Evolutionary conservation across 2,797 vertebrate genomes (phyloP), one percentile per base, ranked within the genome.

Genomic region (Sandelia bainsii): DNA sequence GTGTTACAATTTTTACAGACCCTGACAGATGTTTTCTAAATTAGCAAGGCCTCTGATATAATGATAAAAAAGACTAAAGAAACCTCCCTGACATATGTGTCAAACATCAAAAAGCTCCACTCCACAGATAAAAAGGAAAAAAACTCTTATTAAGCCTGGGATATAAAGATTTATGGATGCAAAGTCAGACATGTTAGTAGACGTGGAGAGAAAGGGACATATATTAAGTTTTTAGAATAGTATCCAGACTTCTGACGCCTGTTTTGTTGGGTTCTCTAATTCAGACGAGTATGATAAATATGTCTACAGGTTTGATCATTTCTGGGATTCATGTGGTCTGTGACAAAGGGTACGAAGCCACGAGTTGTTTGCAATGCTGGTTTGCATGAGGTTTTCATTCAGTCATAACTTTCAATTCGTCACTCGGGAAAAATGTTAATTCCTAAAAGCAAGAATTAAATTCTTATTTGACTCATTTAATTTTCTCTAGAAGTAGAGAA

Each of bases 1-100:
- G 65, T 65, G 77, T 70, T 54, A 61, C 49, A 23, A 25, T 37
- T 3, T 42, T 49, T 32, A 9, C 44, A 59, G 45, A 59, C 23
- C 16, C 57, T 42, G 46, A 81, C 86, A 90, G 81, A 81, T 59
- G 85, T 84, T 93, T 91, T 83, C 73, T 76, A 89, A 89, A 91
- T 92, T 79, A 90, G 77, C 64, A 53, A 54, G 50, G 65, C 69
- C 59, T 65, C 69, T 44, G 6, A 50, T 56, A 48, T 80, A 85
- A 89, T 65, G 74, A 87, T 86, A 85, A 60, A 37, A 54, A 50
- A 79, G 69, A 63, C 80, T 67, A 84, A 78, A 61, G 69, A 75
- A 84, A 73, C 25, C 70, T 72, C 53, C 19, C 45, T 45, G 80
- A 78, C 86, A 86, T 87, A 70, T 83, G 86, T 73, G 85, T 84